These are phyloP conservation scores for Ascidia mentula DNA, from an alignment of 23 tunicate genomes.

Conservation along the genomic window DNA sequence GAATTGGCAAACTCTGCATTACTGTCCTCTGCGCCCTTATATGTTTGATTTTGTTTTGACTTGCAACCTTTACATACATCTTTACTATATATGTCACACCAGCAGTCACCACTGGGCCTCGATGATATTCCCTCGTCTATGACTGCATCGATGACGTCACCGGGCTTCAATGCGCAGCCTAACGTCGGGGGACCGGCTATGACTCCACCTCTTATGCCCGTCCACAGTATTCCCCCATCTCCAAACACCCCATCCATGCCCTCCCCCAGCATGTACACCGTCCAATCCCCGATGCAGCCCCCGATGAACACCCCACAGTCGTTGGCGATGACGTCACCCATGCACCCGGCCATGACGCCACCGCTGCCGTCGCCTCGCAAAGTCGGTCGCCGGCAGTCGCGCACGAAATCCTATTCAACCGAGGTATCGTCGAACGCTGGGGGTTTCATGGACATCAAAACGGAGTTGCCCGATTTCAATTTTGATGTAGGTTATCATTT, in stretches of 20 bases:
- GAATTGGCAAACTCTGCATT: background rate
- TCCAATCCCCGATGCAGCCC: constrained; percentile 53
- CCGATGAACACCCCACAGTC: constrained; percentile 68
- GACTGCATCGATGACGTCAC: constrained; percentile 30
- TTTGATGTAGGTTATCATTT: constrained; percentile 13
- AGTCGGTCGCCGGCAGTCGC: constrained; percentile 54
- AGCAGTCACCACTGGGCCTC: constrained; percentile 40
- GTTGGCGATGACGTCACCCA: constrained; percentile 33
- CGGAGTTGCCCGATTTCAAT: background rate
- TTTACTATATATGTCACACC: no score
- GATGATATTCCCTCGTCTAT: constrained; percentile 29
- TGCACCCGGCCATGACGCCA: constrained; percentile 52
- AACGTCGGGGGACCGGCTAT: background rate
- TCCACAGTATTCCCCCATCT: constrained; percentile 16
- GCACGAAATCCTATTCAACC: constrained; percentile 58
- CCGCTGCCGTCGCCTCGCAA: constrained; percentile 28
- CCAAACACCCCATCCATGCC: constrained; percentile 30
- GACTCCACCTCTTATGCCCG: constrained; percentile 39
- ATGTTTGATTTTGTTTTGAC: no score
- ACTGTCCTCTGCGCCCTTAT: no score
- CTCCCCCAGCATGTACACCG: constrained; percentile 38
- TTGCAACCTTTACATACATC: no score
- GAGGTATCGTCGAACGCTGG: constrained; percentile 26
- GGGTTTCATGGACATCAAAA: constrained; percentile 5
- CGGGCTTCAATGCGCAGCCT: background rate